Evolutionary conservation across 2,797 vertebrate species (phyloP), one percentile per base, ranked within the genome.

Genomic region (Artibeus lituratus): DNA sequence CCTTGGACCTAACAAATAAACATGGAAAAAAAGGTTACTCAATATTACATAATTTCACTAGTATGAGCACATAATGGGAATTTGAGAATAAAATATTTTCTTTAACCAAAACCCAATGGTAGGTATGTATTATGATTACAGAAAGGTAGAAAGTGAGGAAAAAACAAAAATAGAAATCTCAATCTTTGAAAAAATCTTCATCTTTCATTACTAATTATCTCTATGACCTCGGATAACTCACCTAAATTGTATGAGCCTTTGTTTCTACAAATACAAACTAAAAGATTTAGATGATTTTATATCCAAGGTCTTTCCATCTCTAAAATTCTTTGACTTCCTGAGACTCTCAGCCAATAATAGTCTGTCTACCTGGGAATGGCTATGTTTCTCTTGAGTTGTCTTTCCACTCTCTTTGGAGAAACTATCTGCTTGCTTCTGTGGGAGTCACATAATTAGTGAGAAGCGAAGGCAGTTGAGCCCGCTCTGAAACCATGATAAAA

Each of bases 11-110:
- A 98, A 97, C 78, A 98, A 98, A 88, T 97, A 95, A 95, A 93
- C 81, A 76, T 97, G 92, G 97, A 97, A 55, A 51, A 16, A 98
- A 97, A 95, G 15, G 95, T 98, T 98, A 97, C 94, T 97, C 96
- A 94, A 85, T 90, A 87, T 98, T 98, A 98, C 88, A 97, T 98
- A 98, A 98, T 97, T 96, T 97, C 84, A 96, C 69, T 59, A 96
- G 59, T 59, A n/a, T 81, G 37, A 96, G 35, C 87, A 95, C 85
- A 97, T 84, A 67, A 80, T 76, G 70, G 21, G 91, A 44, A 97
- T 82, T 96, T 95, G 35, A 97, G 55, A 95, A 92, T 90, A 83
- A 9, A 32, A 47, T 29, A 10, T 39, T 88, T 97, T 97, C 92
- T 87, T 95, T 80, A 87, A 92, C 65, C 84, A 44, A 90, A 94